These are phyloP conservation scores for Rhynchopsitta pachyrhyncha DNA, from an alignment of 2,113 vertebrate species.

Conservation along the genomic window DNA sequence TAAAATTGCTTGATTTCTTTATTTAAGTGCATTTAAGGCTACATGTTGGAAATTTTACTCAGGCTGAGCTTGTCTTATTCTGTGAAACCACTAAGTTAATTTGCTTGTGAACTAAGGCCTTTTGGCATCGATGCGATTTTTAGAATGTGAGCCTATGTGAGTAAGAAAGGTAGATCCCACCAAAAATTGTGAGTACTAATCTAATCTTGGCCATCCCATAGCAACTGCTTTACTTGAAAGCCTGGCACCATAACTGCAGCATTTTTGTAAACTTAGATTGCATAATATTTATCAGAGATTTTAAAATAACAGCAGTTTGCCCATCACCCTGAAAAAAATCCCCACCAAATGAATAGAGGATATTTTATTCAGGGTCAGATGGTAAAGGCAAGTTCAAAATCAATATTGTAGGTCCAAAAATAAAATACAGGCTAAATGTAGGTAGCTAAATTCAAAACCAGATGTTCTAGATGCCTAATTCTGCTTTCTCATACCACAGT, in stretches of 20 bases:
- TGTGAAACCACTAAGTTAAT: background rate
- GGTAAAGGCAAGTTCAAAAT: background rate
- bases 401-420: background rate
- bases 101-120: background rate
- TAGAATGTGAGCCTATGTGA: background rate
- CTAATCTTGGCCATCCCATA: background rate
- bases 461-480: background rate
- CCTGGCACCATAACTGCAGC: background rate
- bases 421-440: background rate
- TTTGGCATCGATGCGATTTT: background rate
- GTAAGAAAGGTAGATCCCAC: background rate
- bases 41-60: background rate
- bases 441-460: background rate
- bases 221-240: background rate
- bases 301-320: background rate
- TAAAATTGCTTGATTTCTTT: background rate
- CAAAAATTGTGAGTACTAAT: background rate
- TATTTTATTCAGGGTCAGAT: background rate
- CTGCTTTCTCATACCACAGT: background rate
- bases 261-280: background rate
- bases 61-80: background rate
- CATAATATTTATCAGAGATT: background rate
- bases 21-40: background rate
- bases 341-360: fast-evolving
- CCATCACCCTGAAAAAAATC: background rate